Evolutionary conservation across 1,140 invertebrate species (phyloP).

Genomic region (Drosophila oshimai): DNA sequence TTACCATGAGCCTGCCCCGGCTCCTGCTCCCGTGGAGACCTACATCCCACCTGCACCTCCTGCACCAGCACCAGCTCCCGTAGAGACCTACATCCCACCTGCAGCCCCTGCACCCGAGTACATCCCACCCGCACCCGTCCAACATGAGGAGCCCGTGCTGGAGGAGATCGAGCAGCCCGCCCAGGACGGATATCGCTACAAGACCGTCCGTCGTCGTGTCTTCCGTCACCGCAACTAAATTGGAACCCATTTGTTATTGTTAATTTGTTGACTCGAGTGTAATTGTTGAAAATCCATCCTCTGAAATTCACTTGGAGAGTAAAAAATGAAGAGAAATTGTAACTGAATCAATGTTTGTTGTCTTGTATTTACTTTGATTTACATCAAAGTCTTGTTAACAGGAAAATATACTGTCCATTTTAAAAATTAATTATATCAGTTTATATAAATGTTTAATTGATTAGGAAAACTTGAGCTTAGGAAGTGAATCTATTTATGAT

Average conservation of each 20-base stretch:
- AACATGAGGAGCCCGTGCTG: constrained; percentile 40
- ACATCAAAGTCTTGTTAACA: constrained; percentile 23
- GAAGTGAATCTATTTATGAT: no score
- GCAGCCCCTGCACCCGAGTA: constrained; percentile 43
- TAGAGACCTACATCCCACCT: constrained; percentile 50
- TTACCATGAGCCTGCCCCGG: constrained; percentile 60
- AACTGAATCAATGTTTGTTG: constrained; percentile 3
- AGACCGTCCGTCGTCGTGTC: constrained; percentile 72
- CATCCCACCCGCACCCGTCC: constrained; percentile 49
- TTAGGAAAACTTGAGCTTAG: no score
- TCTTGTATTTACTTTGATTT: constrained; percentile 33
- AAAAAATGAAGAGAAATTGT: constrained; percentile 16
- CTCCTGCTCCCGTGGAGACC: constrained; percentile 53
- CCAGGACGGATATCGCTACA: constrained; percentile 77
- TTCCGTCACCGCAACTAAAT: constrained; percentile 72
- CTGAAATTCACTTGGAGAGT: constrained; percentile 22
- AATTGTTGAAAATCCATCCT: constrained; percentile 9
- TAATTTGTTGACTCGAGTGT: constrained; percentile 44
- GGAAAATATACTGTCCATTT: constrained; percentile 18
- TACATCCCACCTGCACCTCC: constrained; percentile 48
- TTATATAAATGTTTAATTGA: not conserved
- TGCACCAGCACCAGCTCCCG: constrained; percentile 49
- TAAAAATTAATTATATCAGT: not conserved
- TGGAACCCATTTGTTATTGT: constrained; percentile 11
- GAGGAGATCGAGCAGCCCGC: constrained; percentile 73